Evolutionary conservation across 2,113 vertebrate species (phyloP).

Genomic region (Numida meleagris): DNA sequence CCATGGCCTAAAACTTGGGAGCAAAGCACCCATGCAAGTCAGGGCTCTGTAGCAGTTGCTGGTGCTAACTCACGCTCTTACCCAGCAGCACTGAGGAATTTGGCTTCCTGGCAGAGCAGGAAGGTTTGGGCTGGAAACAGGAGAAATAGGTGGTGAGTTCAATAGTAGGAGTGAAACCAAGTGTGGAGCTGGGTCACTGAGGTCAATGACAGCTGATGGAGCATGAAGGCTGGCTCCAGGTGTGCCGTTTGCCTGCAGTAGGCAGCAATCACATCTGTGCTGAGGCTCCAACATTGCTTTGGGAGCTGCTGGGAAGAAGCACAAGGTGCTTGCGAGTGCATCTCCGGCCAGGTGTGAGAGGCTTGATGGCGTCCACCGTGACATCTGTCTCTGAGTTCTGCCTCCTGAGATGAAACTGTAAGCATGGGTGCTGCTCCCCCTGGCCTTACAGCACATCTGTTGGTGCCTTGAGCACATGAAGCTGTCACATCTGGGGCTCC

Average conservation of each 20-base stretch:
- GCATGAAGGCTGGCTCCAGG: not conserved
- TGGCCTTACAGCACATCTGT: not conserved
- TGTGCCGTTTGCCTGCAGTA: not conserved
- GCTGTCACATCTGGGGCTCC: not conserved
- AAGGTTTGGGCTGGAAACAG: not conserved
- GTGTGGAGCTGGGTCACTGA: not conserved
- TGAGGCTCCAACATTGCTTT: not conserved
- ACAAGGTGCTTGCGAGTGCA: not conserved
- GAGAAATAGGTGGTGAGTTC: not conserved
- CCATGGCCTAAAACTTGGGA: not conserved
- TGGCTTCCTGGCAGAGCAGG: too few relatives aligned
- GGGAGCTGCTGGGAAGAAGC: not conserved
- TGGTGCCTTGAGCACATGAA: not conserved
- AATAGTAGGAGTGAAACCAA: not conserved
- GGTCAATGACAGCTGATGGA: too few relatives aligned
- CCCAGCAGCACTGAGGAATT: not conserved
- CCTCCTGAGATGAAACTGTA: not conserved
- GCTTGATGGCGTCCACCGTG: not conserved
- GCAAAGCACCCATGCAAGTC: too few relatives aligned
- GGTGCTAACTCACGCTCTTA: not conserved
- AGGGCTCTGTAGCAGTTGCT: not conserved
- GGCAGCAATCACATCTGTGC: not conserved
- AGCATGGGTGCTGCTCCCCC: not conserved
- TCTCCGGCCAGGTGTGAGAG: not conserved
- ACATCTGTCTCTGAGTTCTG: not conserved